Base-by-base conservation (phyloP, 2,113 vertebrate genomes). In the Eubucco bourcierii region DNA sequence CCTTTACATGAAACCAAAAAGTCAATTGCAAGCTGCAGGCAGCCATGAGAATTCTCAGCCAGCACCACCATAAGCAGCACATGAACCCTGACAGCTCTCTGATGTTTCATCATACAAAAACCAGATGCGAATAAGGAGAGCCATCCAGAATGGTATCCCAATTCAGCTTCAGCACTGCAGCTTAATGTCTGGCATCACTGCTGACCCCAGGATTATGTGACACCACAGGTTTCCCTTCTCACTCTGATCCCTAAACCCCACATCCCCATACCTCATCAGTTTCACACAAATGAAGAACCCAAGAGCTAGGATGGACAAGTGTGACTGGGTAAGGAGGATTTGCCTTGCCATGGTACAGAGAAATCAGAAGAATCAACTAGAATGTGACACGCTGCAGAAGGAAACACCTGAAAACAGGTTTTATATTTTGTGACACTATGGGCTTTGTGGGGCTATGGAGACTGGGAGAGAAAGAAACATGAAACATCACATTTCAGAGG, bases 81-180 rank as follows among this genome's bases (percentile, higher is more conserved):
- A 58, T 0, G 0, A 4, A 13, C 12, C 3, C 65, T 1, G 2
- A 77, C n/a, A 61, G 25, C 12, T 72, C 39, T 78, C 44, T 3
- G 5, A 79, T 65, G 29, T 39, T 73, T 65, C 78, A 52, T 52
- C 27, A 10, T 21, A 41, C 0, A 2, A 70, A 86, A 37, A 0
- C 2, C 39, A 84, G 46, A 55, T n/a, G 25, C 19, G 25, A 80
- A 71, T 41, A n/a, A 56, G 82, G 16, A 78, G 27, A 61, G 31
- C 41, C 2, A 29, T 61, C 59, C 7, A 2, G 24, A 73, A 58
- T 11, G 73, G 27, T 59, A 52, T 66, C 55, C 34, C 39, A 75
- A 7, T 34, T 70, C 15, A 63, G 10, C 29, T 33, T 59, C 2
- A 11, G 28, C 34, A 58, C 17, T 44, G 56, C 52, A 91, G 39